Conservation (phyloP, 2,797 vertebrate species). For the Chrysocyon brachyurus region DNA sequence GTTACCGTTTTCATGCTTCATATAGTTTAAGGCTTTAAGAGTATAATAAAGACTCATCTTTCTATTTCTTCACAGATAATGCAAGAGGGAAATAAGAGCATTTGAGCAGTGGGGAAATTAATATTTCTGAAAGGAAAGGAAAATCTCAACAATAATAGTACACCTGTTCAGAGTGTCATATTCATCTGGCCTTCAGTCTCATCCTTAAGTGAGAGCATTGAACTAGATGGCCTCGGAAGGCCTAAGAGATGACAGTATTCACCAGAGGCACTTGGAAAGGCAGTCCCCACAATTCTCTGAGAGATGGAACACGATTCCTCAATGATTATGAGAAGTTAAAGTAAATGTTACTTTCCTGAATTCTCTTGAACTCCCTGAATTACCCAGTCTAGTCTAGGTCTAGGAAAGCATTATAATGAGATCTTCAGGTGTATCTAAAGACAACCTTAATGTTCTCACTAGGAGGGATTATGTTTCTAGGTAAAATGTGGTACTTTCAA, state of each 20-base stretch:
- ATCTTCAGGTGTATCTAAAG: neutral
- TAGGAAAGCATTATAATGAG: neutral
- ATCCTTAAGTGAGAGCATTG: neutral
- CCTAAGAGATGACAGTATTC: neutral
- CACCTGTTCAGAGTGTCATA: neutral
- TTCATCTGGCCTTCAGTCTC: neutral
- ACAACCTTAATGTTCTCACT: neutral
- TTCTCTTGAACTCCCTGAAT: neutral
- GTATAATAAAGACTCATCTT: neutral
- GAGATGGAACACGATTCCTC: neutral
- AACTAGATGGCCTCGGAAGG: neutral
- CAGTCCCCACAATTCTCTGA: neutral
- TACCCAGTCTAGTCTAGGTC: neutral
- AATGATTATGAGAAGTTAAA: neutral
- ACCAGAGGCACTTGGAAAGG: neutral
- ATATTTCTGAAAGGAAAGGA: conserved; percentile 15
- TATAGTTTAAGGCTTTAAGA: neutral
- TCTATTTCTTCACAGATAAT: neutral
- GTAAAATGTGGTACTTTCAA: neutral
- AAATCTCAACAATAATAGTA: neutral
- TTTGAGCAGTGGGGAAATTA: neutral
- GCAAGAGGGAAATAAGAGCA: neutral
- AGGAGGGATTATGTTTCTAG: neutral
- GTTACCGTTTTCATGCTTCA: neutral
- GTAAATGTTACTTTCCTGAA: neutral